Conservation (phyloP, 2,797 vertebrate species). For the Labroides dimidiatus region DNA sequence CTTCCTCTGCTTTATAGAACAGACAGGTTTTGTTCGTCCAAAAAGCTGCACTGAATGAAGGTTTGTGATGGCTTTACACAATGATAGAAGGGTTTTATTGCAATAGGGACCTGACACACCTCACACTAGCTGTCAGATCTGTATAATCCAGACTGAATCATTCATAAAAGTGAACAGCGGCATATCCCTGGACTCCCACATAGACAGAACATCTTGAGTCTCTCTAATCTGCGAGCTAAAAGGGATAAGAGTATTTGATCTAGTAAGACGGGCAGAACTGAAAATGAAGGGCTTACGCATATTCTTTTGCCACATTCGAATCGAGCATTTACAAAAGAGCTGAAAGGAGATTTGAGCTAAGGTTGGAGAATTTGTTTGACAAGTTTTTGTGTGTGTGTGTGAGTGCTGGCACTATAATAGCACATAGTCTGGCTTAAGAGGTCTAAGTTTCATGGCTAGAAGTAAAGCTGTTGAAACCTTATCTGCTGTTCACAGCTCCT, state of each 20-base stretch:
- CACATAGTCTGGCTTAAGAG: neutral
- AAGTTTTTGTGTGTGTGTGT: neutral
- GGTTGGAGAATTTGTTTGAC: conserved; percentile 23
- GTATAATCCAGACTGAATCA: conserved; percentile 25
- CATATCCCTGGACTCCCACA: conserved; percentile 48
- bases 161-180: conserved; percentile 58
- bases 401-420: conserved; percentile 6
- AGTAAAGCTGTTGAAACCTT: conserved; percentile 24
- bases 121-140: conserved; percentile 6
- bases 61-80: conserved; percentile 19
- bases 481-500: conserved; percentile 18
- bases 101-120: conserved; percentile 14
- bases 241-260: conserved; percentile 76
- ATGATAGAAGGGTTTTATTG: neutral
- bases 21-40: neutral
- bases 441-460: conserved; percentile 8
- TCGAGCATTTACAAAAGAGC: conserved; percentile 53
- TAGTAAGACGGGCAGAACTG: conserved; percentile 55
- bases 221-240: conserved; percentile 78
- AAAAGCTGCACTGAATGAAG: conserved; percentile 1
- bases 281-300: conserved; percentile 49
- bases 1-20: neutral
- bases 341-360: conserved; percentile 36
- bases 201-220: conserved; percentile 76
- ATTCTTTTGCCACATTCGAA: conserved; percentile 47